Evolutionary conservation across 2,113 vertebrate species (phyloP).

Genomic region (Amia ocellicauda): DNA sequence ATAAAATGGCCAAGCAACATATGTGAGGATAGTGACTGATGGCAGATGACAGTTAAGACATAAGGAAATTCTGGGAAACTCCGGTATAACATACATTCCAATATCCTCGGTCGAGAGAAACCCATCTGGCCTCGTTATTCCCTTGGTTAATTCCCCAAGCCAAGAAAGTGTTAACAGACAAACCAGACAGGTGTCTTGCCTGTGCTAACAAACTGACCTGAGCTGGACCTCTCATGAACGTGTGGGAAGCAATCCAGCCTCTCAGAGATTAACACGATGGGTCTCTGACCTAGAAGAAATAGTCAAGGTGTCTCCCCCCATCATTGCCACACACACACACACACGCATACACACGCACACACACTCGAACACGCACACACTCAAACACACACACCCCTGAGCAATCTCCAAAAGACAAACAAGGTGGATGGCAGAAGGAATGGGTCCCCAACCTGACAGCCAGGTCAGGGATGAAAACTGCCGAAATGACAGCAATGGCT

Average conservation of each 20-base stretch:
- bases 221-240: background rate
- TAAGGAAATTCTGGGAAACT: too few relatives aligned
- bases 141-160: background rate
- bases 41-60: too few relatives aligned
- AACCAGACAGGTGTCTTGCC: background rate
- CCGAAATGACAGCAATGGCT: slow-evolving; percentile 21
- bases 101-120: too few relatives aligned
- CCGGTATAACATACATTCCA: too few relatives aligned
- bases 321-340: background rate
- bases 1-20: too few relatives aligned
- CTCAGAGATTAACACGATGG: background rate
- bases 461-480: slow-evolving; percentile 12
- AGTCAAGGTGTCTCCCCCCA: background rate
- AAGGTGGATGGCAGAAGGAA: slow-evolving; percentile 20
- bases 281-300: background rate
- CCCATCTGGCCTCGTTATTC: background rate
- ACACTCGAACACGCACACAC: background rate
- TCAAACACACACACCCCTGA: too few relatives aligned
- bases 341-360: background rate
- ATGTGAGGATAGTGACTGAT: too few relatives aligned
- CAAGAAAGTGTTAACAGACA: background rate
- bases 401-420: slow-evolving; percentile 11
- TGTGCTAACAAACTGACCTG: background rate
- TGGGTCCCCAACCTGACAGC: slow-evolving; percentile 6
- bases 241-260: background rate